Base-by-base conservation (phyloP, 2,797 vertebrate species). In the Cygnus olor region DNA sequence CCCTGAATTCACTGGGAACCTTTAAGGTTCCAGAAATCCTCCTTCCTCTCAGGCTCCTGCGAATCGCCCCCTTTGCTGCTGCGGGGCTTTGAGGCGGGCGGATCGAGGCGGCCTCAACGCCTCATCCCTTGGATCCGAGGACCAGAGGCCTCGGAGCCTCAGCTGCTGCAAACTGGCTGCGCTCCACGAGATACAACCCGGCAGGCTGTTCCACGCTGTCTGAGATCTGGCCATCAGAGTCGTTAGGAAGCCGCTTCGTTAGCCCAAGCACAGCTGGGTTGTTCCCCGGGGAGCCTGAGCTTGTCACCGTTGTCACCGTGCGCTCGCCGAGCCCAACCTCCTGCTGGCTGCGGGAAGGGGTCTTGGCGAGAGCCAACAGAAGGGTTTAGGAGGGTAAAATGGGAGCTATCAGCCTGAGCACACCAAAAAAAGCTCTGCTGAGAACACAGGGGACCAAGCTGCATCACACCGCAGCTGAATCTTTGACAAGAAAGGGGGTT, bases 121-220 rank as follows among this genome's bases (percentile, higher is more conserved):
- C 32, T 14, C 19, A 0, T 28, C 63, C 57, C 13, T 0, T 2
- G 14, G 36, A 47, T 17, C 3, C 1, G 21, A 32, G 47, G 38
- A 71, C 68, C 70, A 6, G 36, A 3, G 63, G 78, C 16, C 66
- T 87, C 34, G 0, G 32, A 56, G 40, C 77, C 51, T 60, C 81
- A 42, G 83, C 64, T 24, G 74, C 42, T 47, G 5, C 70, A 14
- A 2, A 19, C 60, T 49, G 80, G 79, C 90, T 28, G 54, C 2
- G 9, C 17, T 60, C 70, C 93, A 60, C 15, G 9, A 53, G 51
- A 27, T 27, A 16, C 51, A 53, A 16, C 14, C 14, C 51, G 14
- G 27, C 1, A 2, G n/a, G 72, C 81, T 60, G 56, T 54, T 80
- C 74, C 10, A 3, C 4, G 4, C 64, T 14, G 54, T 5, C 90